These are phyloP conservation scores for Ibycter americanus DNA, from an alignment of 2,797 vertebrate species.

Conservation along the genomic window DNA sequence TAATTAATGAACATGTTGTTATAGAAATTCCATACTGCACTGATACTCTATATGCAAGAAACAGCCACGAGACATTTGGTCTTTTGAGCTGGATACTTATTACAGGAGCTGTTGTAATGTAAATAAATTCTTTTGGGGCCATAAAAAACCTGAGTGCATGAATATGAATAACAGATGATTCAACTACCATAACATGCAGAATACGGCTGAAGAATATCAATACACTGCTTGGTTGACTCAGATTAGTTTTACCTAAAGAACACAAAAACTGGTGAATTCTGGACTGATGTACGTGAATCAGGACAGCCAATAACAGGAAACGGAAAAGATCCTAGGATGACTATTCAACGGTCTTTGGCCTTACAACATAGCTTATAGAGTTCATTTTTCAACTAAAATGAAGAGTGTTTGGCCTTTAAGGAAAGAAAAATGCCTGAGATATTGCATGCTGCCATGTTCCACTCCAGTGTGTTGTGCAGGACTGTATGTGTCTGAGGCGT, in stretches of 20 bases:
- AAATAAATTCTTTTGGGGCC: conserved; percentile 14
- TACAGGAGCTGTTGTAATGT: not conserved
- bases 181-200: not conserved
- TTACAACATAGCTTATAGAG: not conserved
- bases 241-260: not conserved
- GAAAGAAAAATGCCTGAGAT: not conserved
- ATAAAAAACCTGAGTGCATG: not conserved
- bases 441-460: not conserved
- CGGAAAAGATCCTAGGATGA: not conserved
- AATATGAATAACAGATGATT: conserved; percentile 25
- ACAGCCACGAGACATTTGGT: not conserved
- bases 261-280: not conserved
- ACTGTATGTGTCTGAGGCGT: rapidly evolving
- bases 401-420: not conserved
- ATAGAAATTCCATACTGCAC: conserved; percentile 3
- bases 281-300: not conserved
- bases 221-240: not conserved
- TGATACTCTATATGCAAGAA: conserved; percentile 2
- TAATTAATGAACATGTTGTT: conserved; percentile 33
- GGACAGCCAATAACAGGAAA: not conserved
- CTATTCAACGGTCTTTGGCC: not conserved
- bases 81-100: conserved; percentile 24
- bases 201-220: not conserved
- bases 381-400: not conserved
- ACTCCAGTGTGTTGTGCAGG: not conserved